Conservation (phyloP, 1,140 invertebrate genomes). For the Battus philenor region DNA sequence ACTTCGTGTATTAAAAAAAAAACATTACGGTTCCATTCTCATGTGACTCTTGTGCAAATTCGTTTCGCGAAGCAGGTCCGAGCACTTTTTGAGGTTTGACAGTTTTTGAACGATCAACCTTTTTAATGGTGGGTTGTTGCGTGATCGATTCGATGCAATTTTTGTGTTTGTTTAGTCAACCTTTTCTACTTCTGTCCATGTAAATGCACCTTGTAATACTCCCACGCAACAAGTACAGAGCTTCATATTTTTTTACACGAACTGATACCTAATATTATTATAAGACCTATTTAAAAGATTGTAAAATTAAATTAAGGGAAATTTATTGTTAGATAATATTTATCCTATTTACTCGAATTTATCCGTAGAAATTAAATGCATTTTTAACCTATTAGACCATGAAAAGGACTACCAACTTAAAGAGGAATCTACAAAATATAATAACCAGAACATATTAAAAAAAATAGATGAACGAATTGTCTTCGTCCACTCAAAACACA, state of each 20-base stretch:
- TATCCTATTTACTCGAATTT: no score
- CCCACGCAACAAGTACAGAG: no score
- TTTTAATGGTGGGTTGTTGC: constrained; percentile 36
- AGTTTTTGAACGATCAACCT: constrained; percentile 26
- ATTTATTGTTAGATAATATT: background rate
- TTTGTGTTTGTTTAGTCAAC: constrained; percentile 59
- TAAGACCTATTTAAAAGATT: no score
- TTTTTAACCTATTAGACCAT: background rate
- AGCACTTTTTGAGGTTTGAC: constrained; percentile 40
- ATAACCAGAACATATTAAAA: no score
- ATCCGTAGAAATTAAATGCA: background rate
- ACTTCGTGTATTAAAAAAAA: constrained; percentile 31
- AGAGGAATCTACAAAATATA: no score
- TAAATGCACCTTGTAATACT: constrained; percentile 31
- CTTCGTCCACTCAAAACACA: no score
- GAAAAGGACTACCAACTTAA: background rate
- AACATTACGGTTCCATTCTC: constrained; percentile 49
- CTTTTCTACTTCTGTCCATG: constrained; percentile 32
- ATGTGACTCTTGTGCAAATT: constrained; percentile 46
- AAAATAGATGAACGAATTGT: no score
- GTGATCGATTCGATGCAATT: constrained; percentile 63
- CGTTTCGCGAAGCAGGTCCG: constrained; percentile 40
- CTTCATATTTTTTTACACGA: no score
- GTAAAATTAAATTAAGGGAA: background rate
- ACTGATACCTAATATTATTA: no score